Evolutionary conservation across 1,140 invertebrate genomes (phyloP), one percentile per base, ranked within the genome.

Genomic region (Nomia melanderi): DNA sequence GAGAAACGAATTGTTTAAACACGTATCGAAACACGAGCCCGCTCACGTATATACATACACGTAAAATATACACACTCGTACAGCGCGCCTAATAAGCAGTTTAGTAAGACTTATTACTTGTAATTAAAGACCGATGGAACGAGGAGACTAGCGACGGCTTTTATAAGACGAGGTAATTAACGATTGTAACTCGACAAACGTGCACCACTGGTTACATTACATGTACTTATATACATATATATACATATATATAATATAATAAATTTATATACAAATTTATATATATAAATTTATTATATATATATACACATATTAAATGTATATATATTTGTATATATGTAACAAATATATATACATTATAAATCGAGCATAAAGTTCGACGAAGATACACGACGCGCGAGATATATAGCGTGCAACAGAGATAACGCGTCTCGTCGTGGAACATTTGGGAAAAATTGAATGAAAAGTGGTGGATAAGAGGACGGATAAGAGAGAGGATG

Each of bases 161-260:
- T 79, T 79, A 54, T 79, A 76, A 76, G 69, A 78, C 27, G 62
- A 66, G 31, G 53, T 72, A 63, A 69, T 64, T n/a, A n/a, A 44
- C 41, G 6, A 44, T 29, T 36, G 77, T 36, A 79, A 72, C 33
- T 41, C 71, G 62, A 60, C 29, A 41, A 71, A 50, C 33, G n/a
- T n/a, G n/a, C n/a, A n/a, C n/a, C n/a, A n/a, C 53, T 65, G 71
- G 71, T 79, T 79, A 76, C 64, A 76, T 69, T 67, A 41, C 5
- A 53, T 63, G 53, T 62, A 62, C 44, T 39, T 50, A 63, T 62
- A 63, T n/a, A 75, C 67, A 76, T 62, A 74, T 67, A 65, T 67
- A 74, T 20, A 3, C 14, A 44, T 14, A 39, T 39, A 39, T 39
- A 39, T 39, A 39, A 8, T 12, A 39, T 39, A 11, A 39, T 39